Evolutionary conservation across 2,888 invertebrate species (phyloP).

Genomic region (Macrosoma leucophasiata): DNA sequence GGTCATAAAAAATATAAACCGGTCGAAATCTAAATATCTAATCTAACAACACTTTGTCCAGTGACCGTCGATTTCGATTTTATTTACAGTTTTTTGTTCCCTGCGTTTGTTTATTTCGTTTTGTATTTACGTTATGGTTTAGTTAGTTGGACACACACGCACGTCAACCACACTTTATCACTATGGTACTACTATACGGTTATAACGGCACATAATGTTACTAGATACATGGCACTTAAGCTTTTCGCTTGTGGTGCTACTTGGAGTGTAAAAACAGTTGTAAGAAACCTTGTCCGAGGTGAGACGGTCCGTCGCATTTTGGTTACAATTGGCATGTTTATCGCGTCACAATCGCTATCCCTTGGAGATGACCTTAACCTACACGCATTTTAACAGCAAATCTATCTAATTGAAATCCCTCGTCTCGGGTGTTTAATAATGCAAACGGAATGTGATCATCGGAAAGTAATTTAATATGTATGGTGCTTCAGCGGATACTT

Average conservation of each 20-base stretch:
- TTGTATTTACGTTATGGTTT: constrained; percentile 45
- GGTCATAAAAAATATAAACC: constrained; percentile 31
- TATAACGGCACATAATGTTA: constrained; percentile 42
- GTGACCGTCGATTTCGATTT: constrained; percentile 41
- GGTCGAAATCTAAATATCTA: constrained; percentile 22
- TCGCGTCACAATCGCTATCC: no score
- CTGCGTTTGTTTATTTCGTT: no score
- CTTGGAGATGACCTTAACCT: no score
- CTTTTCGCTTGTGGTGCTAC: constrained; percentile 51
- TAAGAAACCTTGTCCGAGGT: constrained; percentile 35
- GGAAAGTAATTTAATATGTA: constrained; percentile 22
- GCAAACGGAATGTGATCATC: no score
- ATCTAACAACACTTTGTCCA: constrained; percentile 34
- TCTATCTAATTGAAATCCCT: no score
- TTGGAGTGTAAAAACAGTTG: constrained; percentile 31
- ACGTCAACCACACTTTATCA: constrained; percentile 69
- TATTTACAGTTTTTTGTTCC: constrained; percentile 16
- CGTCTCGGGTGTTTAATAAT: no score
- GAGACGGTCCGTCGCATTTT: no score
- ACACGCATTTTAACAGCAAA: no score
- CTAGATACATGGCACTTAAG: constrained; percentile 42
- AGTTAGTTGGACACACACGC: constrained; percentile 58
- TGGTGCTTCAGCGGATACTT: constrained; percentile 21
- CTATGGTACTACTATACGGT: constrained; percentile 33
- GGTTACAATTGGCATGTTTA: no score